Conservation (phyloP, 2,888 invertebrate species). For the Dynastes grantii region DNA sequence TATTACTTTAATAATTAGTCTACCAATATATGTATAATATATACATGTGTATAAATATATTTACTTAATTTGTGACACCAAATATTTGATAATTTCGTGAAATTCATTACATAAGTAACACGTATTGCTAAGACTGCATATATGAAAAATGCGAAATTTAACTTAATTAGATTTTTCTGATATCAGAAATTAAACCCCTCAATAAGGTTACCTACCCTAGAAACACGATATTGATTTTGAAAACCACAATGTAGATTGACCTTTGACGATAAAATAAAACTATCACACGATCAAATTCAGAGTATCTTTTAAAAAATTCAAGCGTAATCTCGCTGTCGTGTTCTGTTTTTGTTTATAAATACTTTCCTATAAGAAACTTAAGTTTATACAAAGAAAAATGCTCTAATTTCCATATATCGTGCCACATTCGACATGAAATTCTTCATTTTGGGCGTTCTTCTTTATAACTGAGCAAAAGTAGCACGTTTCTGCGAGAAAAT, state of each 20-base stretch:
- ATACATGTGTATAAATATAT: not conserved
- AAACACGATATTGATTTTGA: constrained; percentile 47
- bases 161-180: not conserved
- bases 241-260: constrained; percentile 39
- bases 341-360: constrained; percentile 5
- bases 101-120: too few relatives aligned
- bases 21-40: not conserved
- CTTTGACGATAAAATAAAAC: constrained; percentile 27
- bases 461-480: not conserved
- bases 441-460: not conserved
- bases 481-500: not conserved
- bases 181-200: constrained; percentile 24
- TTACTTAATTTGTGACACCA: not conserved
- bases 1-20: not conserved
- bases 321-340: not conserved
- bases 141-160: not conserved
- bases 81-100: too few relatives aligned
- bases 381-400: constrained; percentile 6
- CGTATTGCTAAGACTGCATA: too few relatives aligned
- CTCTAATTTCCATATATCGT: not conserved
- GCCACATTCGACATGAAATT: not conserved
- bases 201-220: constrained; percentile 40
- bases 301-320: not conserved
- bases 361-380: not conserved
- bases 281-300: not conserved